These are phyloP conservation scores for Onthophagus sagittarius DNA, from an alignment of 2,888 invertebrate species.

Conservation along the genomic window DNA sequence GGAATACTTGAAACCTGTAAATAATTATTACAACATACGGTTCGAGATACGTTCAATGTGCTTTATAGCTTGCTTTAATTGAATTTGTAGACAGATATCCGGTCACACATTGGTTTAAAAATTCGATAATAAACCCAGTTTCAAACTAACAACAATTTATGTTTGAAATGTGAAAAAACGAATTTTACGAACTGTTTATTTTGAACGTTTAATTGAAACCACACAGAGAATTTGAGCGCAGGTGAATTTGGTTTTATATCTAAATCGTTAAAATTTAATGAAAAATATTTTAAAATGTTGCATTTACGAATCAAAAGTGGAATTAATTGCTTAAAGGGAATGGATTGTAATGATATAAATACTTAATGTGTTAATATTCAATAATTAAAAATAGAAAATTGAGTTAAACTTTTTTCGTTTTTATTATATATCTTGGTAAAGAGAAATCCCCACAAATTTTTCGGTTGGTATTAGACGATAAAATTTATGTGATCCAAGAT, in stretches of 20 bases:
- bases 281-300: too few relatives aligned
- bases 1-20: too few relatives aligned
- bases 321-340: neutral
- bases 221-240: neutral
- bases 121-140: neutral
- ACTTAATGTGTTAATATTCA: too few relatives aligned
- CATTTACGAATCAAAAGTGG: neutral
- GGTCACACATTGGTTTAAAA: neutral
- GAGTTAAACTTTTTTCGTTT: neutral
- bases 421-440: neutral
- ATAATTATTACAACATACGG: too few relatives aligned
- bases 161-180: neutral
- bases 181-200: neutral
- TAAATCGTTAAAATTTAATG: neutral
- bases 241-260: neutral
- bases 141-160: neutral
- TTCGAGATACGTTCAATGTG: neutral
- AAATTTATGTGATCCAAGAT: neutral
- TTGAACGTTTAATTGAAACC: neutral
- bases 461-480: neutral
- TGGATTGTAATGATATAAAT: neutral
- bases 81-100: neutral
- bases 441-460: neutral
- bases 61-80: neutral
- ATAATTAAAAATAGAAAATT: too few relatives aligned